phyloP scores from a whole-genome alignment of 2,797 vertebrate species.

The Scomberomorus guttatus region DNA sequence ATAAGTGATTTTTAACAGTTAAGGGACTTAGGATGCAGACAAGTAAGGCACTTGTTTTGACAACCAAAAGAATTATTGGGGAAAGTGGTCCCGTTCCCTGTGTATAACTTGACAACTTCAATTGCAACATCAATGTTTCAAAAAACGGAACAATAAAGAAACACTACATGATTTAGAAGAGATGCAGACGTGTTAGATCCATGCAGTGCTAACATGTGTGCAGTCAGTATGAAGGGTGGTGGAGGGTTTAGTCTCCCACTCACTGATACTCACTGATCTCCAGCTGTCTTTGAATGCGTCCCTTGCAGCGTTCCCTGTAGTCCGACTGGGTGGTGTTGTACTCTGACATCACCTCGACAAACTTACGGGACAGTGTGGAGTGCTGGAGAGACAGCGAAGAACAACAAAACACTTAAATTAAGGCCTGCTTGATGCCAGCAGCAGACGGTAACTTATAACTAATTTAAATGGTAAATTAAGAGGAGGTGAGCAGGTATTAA shows the following conservation, averaged over 20 bases:
- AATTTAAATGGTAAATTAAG: not conserved
- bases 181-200: slow-evolving; percentile 15
- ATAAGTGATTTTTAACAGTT: too few relatives aligned
- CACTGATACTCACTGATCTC: slow-evolving; percentile 94
- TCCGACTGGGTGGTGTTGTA: slow-evolving; percentile 97
- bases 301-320: slow-evolving; percentile 98
- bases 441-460: not conserved
- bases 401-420: slow-evolving; percentile 2
- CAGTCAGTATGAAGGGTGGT: slow-evolving; percentile 4
- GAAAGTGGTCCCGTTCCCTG: too few relatives aligned
- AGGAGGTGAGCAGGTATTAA: not conserved
- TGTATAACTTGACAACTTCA: too few relatives aligned
- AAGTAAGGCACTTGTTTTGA: too few relatives aligned
- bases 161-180: not conserved
- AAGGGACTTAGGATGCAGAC: too few relatives aligned
- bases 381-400: slow-evolving; percentile 83
- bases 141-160: not conserved
- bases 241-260: slow-evolving; percentile 2
- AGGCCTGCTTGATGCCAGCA: not conserved
- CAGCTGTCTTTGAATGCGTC: slow-evolving; percentile 96
- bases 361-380: slow-evolving; percentile 96
- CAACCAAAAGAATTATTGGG: too few relatives aligned
- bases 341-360: slow-evolving; percentile 98
- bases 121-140: not conserved
- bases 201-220: not conserved